These are phyloP conservation scores for Astreopora myriophthalma DNA, from an alignment of 64 coral and sea anemone genomes.

Conservation along the genomic window DNA sequence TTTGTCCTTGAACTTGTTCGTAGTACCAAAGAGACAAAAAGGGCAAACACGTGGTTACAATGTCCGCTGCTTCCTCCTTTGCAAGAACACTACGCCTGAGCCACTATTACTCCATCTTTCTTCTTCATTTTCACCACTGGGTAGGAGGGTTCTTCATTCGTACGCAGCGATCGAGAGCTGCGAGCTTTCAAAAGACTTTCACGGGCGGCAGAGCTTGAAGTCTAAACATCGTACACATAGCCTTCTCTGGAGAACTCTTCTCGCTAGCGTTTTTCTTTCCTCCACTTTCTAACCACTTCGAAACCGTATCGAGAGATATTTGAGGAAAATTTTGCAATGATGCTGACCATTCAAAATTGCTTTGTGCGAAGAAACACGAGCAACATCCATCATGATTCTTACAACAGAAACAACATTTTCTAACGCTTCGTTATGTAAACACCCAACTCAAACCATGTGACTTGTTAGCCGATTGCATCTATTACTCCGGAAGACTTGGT, in stretches of 20 bases:
- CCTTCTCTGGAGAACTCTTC: constrained; percentile 43
- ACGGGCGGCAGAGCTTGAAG: neutral
- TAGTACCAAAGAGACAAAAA: too few relatives aligned
- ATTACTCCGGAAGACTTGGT: too few relatives aligned
- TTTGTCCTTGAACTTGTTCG: too few relatives aligned
- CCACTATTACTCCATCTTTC: neutral
- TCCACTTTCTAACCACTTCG: constrained; percentile 1
- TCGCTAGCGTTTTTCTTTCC: constrained; percentile 57
- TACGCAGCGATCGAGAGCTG: constrained; percentile 33
- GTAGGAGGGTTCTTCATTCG: constrained; percentile 43
- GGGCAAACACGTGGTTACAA: constrained; percentile 72
- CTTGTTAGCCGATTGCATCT: neutral
- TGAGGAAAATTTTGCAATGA: constrained; percentile 29
- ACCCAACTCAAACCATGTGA: constrained; percentile 49
- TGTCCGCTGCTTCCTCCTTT: constrained; percentile 21
- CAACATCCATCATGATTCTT: constrained; percentile 49
- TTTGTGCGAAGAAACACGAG: constrained; percentile 13
- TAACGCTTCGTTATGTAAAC: neutral
- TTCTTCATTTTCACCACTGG: constrained; percentile 6
- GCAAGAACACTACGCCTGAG: neutral
- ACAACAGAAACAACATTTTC: constrained; percentile 10
- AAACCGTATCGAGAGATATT: constrained; percentile 13
- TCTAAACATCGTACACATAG: constrained; percentile 50
- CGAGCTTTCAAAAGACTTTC: neutral
- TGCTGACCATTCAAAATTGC: constrained; percentile 33